Conservation (phyloP, 2,113 vertebrate species). For the Lycaon pictus region DNA sequence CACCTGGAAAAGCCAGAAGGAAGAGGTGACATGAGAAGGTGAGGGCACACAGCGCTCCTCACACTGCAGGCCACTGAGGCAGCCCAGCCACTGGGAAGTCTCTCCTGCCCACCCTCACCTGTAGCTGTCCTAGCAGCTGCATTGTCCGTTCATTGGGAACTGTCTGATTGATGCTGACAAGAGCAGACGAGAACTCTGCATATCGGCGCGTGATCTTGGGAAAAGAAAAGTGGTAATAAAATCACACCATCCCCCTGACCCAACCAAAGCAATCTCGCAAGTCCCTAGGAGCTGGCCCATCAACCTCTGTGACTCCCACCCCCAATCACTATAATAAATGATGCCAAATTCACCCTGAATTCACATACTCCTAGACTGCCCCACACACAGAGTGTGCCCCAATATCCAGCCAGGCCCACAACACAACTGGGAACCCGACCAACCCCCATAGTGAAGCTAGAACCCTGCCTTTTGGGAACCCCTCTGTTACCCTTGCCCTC, state of each 20-base stretch:
- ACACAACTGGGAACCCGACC: not conserved
- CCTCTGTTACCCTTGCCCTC: not conserved
- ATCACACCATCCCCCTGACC: not conserved
- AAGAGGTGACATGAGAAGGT: not conserved
- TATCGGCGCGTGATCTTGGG: slow-evolving; percentile 94
- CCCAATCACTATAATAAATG: not conserved
- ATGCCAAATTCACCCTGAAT: no score
- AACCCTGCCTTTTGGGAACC: not conserved
- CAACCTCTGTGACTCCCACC: not conserved
- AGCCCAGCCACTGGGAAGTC: not conserved
- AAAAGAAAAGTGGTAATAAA: not conserved
- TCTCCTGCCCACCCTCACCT: slow-evolving; percentile 84
- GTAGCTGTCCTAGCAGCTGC: slow-evolving; percentile 92
- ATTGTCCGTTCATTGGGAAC: slow-evolving; percentile 93
- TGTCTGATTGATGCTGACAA: slow-evolving; percentile 97
- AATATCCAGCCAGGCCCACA: not conserved
- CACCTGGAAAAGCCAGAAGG: slow-evolving; percentile 82
- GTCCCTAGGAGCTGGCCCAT: not conserved
- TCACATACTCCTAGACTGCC: not conserved
- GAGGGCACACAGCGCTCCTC: not conserved
- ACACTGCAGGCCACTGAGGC: rapidly evolving
- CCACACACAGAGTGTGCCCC: not conserved
- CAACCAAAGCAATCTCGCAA: not conserved
- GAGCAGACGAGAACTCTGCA: slow-evolving; percentile 95
- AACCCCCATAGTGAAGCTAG: not conserved